phyloP scores from a whole-genome alignment of 2,113 vertebrate species.

The Macrotis lagotis region DNA sequence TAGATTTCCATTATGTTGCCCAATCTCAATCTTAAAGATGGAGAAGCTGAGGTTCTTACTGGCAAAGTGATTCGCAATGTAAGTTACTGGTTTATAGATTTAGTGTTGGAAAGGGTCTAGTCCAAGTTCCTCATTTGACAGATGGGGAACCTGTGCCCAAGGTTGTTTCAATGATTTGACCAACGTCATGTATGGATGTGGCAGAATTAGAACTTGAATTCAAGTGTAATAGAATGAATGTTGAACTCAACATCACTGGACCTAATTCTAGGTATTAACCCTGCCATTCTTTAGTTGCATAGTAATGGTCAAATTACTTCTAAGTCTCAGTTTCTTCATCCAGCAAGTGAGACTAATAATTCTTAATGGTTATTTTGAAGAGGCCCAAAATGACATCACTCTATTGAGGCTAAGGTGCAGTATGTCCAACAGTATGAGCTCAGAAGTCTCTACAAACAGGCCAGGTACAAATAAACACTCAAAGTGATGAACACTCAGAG shows the following conservation, averaged over 20 bases:
- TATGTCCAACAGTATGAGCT: not conserved
- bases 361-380: not conserved
- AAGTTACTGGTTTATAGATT: not conserved
- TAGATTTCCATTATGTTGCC: conserved; percentile 28
- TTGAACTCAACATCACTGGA: not conserved
- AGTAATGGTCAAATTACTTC: not conserved
- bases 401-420: not conserved
- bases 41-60: conserved; percentile 1
- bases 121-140: not conserved
- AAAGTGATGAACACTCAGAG: not conserved
- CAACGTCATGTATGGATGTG: not conserved
- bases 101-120: not conserved
- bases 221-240: not conserved
- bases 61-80: not conserved
- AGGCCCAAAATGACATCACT: no score
- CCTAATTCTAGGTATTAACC: not conserved
- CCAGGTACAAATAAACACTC: not conserved
- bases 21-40: conserved; percentile 24
- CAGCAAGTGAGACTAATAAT: not conserved
- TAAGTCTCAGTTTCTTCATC: not conserved
- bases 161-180: not conserved
- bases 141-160: not conserved
- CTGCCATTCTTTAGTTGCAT: not conserved
- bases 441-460: not conserved
- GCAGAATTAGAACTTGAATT: not conserved